Percentiles rank a stretch among this genome's conserved stretches.
phyloP scores from a whole-genome alignment of 2,888 invertebrate genomes.

The Dorcus hopei region DNA sequence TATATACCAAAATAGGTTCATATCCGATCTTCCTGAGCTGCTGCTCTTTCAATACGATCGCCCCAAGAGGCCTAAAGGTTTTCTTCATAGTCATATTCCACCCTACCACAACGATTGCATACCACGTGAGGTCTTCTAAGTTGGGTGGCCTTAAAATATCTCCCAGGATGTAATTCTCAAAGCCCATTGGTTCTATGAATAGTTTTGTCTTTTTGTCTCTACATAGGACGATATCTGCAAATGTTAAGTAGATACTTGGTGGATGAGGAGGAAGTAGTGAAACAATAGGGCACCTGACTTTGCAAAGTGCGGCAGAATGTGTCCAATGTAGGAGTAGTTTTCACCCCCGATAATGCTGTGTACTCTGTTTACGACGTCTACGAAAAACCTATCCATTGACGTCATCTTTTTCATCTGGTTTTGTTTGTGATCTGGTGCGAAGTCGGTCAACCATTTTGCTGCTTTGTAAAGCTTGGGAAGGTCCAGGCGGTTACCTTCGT shows the following conservation, averaged over 20 bases:
- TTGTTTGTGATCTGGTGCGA: conserved; percentile 52
- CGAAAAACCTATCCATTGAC: conserved; percentile 56
- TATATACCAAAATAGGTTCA: conserved; percentile 55
- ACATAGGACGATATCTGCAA: conserved; percentile 43
- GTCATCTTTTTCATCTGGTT: conserved; percentile 52
- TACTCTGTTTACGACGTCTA: conserved; percentile 56
- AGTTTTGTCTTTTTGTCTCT: conserved; percentile 51
- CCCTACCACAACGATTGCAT: conserved; percentile 58
- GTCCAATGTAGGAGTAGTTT: conserved; percentile 52
- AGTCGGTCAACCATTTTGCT: conserved; percentile 60
- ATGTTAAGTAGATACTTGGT: background rate
- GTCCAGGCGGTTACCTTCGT: conserved; percentile 55
- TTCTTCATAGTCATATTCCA: conserved; percentile 60
- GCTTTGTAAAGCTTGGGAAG: conserved; percentile 51
- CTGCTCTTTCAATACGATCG: conserved; percentile 58
- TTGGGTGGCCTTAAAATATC: conserved; percentile 39
- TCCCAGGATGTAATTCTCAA: conserved; percentile 54
- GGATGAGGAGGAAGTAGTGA: background rate
- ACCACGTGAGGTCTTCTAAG: conserved; percentile 48
- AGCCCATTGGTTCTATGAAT: conserved; percentile 51
- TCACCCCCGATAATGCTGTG: conserved; percentile 52
- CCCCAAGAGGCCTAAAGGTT: conserved; percentile 55
- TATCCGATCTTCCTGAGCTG: conserved; percentile 64
- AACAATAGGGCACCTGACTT: conserved; percentile 52
- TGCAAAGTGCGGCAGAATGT: conserved; percentile 67